Evolutionary conservation across 2,888 invertebrate genomes (phyloP).

Genomic region (Pristionchus maxplancki): DNA sequence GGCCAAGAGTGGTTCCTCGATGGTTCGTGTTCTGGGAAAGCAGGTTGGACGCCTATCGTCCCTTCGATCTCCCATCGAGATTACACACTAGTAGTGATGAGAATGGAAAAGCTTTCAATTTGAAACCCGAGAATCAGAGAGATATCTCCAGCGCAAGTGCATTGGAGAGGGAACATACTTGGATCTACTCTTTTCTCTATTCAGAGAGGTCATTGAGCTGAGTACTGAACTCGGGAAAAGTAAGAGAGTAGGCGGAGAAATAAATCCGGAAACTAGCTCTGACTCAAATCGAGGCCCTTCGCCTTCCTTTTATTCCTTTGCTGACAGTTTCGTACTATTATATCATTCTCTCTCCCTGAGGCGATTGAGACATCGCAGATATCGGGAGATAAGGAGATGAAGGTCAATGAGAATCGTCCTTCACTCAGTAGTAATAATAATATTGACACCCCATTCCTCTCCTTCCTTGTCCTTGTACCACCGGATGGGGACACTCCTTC

Average conservation of each 20-base stretch:
- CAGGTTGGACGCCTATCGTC: neutral
- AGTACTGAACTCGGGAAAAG: neutral
- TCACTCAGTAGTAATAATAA: constrained; percentile 25
- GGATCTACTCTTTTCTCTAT: neutral
- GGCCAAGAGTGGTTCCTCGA: neutral
- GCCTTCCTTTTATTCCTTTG: neutral
- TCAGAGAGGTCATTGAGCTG: neutral
- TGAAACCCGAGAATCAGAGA: too few relatives aligned
- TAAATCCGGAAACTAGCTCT: neutral
- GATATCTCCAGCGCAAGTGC: neutral
- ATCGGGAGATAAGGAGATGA: neutral
- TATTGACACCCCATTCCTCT: constrained; percentile 4
- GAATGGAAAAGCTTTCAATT: neutral
- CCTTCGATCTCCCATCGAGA: neutral
- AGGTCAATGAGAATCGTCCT: constrained; percentile 8
- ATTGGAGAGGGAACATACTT: neutral
- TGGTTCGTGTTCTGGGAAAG: constrained; percentile 22
- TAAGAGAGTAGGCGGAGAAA: neutral
- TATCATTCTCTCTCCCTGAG: neutral
- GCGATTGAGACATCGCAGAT: constrained; percentile 10
- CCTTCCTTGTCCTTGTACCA: neutral
- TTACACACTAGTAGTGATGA: constrained; percentile 1
- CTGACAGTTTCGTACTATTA: neutral
- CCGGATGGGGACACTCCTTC: neutral
- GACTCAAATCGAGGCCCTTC: neutral